Percentiles rank a stretch among this genome's conserved stretches.
Conservation (phyloP, 1,140 invertebrate species). For the Papilio helenus region DNA sequence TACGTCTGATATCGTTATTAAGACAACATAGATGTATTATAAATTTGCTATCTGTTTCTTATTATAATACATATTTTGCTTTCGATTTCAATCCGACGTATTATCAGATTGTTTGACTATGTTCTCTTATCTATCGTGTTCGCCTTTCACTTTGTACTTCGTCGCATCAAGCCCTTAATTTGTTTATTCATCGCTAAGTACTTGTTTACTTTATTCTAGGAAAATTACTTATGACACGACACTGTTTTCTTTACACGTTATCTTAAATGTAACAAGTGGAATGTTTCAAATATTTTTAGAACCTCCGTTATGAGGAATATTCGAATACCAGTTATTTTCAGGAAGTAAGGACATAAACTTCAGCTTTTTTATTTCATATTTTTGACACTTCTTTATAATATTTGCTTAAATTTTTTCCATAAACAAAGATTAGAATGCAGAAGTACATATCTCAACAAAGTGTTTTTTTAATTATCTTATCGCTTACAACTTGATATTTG, state of each 20-base stretch:
- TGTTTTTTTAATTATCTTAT: neutral
- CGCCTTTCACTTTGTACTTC: conserved; percentile 11
- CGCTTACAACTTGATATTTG: neutral
- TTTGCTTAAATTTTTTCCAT: no score
- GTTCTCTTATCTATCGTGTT: conserved; percentile 10
- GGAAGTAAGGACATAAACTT: no score
- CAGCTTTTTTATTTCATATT: no score
- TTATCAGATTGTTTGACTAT: neutral
- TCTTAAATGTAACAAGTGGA: neutral
- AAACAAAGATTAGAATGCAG: neutral
- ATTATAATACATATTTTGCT: neutral
- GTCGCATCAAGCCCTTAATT: conserved; percentile 4
- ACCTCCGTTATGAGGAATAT: neutral
- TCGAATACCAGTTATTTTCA: neutral
- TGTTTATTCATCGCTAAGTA: conserved; percentile 1
- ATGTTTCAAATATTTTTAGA: neutral
- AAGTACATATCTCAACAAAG: neutral
- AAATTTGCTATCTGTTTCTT: neutral
- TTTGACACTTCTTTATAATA: no score
- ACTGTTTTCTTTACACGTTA: neutral
- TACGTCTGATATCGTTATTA: neutral
- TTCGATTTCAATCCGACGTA: conserved; percentile 12
- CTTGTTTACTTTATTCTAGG: conserved; percentile 16
- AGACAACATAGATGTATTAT: neutral
- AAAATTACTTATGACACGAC: conserved; percentile 4